phyloP scores from a whole-genome alignment of 2,888 invertebrate species.

The Zygothrica quintamaculata region DNA sequence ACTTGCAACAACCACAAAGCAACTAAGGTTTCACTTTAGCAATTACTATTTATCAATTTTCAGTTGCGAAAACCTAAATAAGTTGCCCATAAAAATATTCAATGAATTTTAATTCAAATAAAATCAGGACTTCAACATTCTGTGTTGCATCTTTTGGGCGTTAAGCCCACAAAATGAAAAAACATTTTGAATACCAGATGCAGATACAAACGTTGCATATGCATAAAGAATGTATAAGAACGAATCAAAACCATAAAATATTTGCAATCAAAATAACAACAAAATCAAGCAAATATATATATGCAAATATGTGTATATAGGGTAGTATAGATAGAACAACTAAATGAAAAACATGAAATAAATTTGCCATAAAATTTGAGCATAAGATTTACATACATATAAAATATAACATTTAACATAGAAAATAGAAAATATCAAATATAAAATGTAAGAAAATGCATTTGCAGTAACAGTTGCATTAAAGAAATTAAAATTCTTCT shows the following conservation, averaged over 20 bases:
- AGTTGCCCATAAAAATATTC: slow-evolving; percentile 22
- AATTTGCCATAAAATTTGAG: slow-evolving; percentile 54
- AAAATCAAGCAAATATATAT: slow-evolving; percentile 15
- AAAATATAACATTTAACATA: too few relatives aligned
- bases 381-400: slow-evolving; percentile 28
- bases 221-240: slow-evolving; percentile 41
- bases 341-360: slow-evolving; percentile 58
- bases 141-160: not conserved
- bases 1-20: slow-evolving; percentile 5
- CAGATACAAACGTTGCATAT: slow-evolving; percentile 32
- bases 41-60: slow-evolving; percentile 23
- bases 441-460: slow-evolving; percentile 7
- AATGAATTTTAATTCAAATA: slow-evolving; percentile 51
- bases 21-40: slow-evolving; percentile 13
- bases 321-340: slow-evolving; percentile 42
- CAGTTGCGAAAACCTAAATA: slow-evolving; percentile 5
- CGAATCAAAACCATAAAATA: slow-evolving; percentile 72
- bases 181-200: slow-evolving; percentile 48
- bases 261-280: slow-evolving; percentile 55
- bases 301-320: too few relatives aligned
- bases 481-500: slow-evolving; percentile 66
- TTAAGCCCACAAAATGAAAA: slow-evolving; percentile 32
- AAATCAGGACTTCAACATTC: slow-evolving; percentile 24
- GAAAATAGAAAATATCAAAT: too few relatives aligned
- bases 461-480: slow-evolving; percentile 59